Conservation (phyloP, 92 coral and sea anemone species). For the Zoanthus solanderi region DNA sequence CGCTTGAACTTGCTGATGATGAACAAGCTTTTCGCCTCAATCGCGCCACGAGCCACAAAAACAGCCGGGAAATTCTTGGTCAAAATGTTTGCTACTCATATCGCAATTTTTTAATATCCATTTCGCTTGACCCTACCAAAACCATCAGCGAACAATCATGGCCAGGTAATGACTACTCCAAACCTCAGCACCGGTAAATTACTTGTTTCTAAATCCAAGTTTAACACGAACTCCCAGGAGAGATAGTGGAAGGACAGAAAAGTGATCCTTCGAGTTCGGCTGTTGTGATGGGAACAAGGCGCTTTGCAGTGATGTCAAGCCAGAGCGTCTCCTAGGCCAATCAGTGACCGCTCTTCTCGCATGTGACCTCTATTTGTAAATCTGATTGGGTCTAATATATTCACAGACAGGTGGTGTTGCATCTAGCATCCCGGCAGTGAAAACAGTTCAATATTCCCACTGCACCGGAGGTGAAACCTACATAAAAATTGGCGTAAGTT, state of each 20-base stretch:
- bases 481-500: neutral
- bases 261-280: slow-evolving; percentile 61
- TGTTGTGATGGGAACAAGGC: slow-evolving; percentile 77
- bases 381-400: slow-evolving; percentile 52
- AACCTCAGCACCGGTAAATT: slow-evolving; percentile 42
- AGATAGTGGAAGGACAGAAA: slow-evolving; percentile 37
- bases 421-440: slow-evolving; percentile 42
- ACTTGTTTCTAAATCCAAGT: slow-evolving; percentile 35
- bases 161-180: slow-evolving; percentile 12
- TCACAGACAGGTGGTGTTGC: slow-evolving; percentile 49
- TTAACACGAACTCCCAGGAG: slow-evolving; percentile 4
- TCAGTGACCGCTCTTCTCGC: slow-evolving; percentile 29
- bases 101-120: slow-evolving; percentile 11
- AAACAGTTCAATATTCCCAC: slow-evolving; percentile 34
- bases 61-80: slow-evolving; percentile 36
- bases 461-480: neutral
- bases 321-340: slow-evolving; percentile 46
- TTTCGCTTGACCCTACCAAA: slow-evolving; percentile 33
- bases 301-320: slow-evolving; percentile 71
- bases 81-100: slow-evolving; percentile 18
- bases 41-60: slow-evolving; percentile 45
- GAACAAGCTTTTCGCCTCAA: slow-evolving; percentile 32
- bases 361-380: slow-evolving; percentile 40
- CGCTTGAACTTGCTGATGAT: slow-evolving; percentile 34
- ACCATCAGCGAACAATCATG: slow-evolving; percentile 43